phyloP scores from a whole-genome alignment of 2,113 vertebrate species.

The Recurvirostra avosetta region DNA sequence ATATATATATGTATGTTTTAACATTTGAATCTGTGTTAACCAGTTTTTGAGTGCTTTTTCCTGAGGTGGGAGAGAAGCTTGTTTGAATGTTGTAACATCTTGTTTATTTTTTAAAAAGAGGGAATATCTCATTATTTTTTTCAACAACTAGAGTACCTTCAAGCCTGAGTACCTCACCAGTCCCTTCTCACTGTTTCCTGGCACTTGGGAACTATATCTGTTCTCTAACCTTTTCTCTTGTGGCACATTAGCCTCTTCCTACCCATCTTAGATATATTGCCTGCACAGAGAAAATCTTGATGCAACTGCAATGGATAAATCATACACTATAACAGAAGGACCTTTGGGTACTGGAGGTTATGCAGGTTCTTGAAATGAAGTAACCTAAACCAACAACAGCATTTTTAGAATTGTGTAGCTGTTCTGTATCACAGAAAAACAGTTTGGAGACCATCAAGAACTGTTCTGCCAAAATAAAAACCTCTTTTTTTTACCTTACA shows the following conservation, averaged over 20 bases:
- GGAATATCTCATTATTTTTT: not conserved
- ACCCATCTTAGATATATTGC: not conserved
- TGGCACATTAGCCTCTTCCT: not conserved
- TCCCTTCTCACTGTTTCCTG: not conserved
- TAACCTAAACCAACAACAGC: not conserved
- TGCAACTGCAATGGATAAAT: not conserved
- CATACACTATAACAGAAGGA: not conserved
- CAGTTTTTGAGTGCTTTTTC: not conserved
- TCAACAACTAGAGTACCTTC: not conserved
- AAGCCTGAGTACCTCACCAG: not conserved
- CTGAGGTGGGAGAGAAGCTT: not conserved
- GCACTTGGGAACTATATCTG: not conserved
- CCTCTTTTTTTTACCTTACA: not conserved
- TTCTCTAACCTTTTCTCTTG: not conserved
- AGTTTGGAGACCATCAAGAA: not conserved
- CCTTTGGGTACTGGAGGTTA: not conserved
- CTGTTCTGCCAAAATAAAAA: not conserved
- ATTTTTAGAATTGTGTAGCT: not conserved
- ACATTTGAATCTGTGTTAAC: not conserved
- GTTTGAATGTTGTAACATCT: not conserved
- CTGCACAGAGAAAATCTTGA: not conserved
- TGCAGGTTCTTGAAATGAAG: not conserved
- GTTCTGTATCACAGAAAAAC: not conserved
- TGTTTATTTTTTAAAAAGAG: not conserved
- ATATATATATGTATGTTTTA: not conserved